phyloP scores from a whole-genome alignment of 2,113 vertebrate species.

The Porphyrio hochstetteri region DNA sequence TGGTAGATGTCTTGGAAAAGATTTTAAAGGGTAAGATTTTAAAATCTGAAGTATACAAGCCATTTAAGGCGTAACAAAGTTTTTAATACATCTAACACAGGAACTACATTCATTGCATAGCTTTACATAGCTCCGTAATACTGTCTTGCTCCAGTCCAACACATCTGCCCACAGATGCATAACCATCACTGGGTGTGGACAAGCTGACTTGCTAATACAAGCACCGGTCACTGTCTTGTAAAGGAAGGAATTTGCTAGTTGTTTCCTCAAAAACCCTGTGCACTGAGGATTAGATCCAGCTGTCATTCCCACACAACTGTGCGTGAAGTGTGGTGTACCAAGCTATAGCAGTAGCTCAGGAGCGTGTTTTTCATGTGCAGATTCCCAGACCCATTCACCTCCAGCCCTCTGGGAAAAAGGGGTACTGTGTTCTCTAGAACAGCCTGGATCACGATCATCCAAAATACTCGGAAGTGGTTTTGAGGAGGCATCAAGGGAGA shows the following conservation, averaged over 20 bases:
- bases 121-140: background rate
- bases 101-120: background rate
- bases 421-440: background rate
- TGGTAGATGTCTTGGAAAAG: background rate
- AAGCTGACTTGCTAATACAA: background rate
- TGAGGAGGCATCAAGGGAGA: background rate
- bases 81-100: background rate
- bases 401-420: background rate
- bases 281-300: constrained; percentile 14
- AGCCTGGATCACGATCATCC: background rate
- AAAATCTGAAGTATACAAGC: background rate
- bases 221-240: background rate
- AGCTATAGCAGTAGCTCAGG: background rate
- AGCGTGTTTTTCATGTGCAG: background rate
- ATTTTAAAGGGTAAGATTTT: background rate
- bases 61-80: background rate
- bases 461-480: background rate
- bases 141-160: background rate
- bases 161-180: background rate
- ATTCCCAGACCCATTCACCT: background rate
- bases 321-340: background rate
- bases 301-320: background rate
- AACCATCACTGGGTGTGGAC: background rate
- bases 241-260: constrained; percentile 25
- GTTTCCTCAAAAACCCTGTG: constrained; percentile 15